Conservation (phyloP, 2,888 invertebrate genomes). For the Taphrorychus bicolor region DNA sequence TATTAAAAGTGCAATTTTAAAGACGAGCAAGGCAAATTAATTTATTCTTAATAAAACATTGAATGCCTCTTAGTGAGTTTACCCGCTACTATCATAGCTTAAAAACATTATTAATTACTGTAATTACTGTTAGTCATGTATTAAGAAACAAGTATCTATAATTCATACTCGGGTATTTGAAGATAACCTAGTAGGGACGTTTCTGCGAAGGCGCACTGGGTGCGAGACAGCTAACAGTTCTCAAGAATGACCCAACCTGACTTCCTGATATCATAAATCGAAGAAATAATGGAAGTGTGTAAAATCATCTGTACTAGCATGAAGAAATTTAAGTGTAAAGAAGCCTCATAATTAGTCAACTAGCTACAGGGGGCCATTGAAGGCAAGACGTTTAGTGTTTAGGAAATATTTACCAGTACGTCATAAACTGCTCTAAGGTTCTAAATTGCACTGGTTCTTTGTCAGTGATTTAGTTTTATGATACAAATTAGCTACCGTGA, state of each 20-base stretch:
- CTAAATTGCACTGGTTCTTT: constrained; percentile 3
- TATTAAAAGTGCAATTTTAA: too few species aligned
- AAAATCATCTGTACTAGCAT: constrained; percentile 3
- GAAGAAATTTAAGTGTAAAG: constrained; percentile 2
- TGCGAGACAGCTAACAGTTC: too few species aligned
- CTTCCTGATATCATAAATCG: background rate
- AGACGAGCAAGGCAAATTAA: too few species aligned
- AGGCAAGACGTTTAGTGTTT: background rate
- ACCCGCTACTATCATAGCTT: too few species aligned
- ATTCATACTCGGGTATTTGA: too few species aligned
- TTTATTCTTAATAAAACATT: too few species aligned
- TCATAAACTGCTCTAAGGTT: background rate
- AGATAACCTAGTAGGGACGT: too few species aligned
- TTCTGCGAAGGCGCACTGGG: too few species aligned
- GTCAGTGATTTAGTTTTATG: constrained; percentile 15
- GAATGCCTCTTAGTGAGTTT: too few species aligned
- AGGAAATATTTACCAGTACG: background rate
- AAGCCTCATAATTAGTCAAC: constrained; percentile 7
- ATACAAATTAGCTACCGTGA: constrained; percentile 24
- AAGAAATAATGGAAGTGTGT: background rate
- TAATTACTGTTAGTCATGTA: too few species aligned
- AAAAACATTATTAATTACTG: too few species aligned
- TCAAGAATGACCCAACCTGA: background rate
- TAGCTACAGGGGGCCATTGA: constrained; percentile 5
- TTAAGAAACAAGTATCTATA: too few species aligned